Evolutionary conservation across 2,888 invertebrate genomes (phyloP), one percentile per base, ranked within the genome.

Genomic region (Salpingus planirostris): DNA sequence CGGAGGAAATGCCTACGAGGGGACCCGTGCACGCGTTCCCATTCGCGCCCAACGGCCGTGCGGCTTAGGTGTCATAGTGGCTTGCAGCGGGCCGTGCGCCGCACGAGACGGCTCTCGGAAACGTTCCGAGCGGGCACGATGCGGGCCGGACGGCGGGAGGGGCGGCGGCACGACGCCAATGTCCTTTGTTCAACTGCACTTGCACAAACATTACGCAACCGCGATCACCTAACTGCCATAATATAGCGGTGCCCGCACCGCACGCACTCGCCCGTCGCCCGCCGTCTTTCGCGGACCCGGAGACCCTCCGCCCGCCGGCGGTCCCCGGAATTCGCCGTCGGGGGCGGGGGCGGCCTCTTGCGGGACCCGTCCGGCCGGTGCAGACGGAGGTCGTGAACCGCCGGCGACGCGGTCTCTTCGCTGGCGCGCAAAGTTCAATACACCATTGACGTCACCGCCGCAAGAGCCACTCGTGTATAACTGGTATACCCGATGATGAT

Each of bases 161-260:
- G 68, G 66, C 62, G 69, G 69, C 69, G 68, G 65, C 22, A 18
- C 29, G 11, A 24, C 65, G 42, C 33, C 43, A 46, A 50, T 41
- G 50, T 54, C 54, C 54, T 57, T 59, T 57, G 58, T 59, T 55
- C 52, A 48, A 53, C 47, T 57, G 57, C 57, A 58, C 57, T 57
- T 58, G 59, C 57, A 59, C 54, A 54, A 54, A 52, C 52, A 51
- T 59, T 59, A 58, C 55, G 56, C 51, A 59, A 59, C 46, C 42
- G 33, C 30, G 36, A 21, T 15, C 7, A 13, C 24, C 25, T n/a
- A 8, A 18, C 11, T 18, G 13, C 22, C 26, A 21, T 24, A n/a
- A n/a, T n/a, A n/a, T n/a, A 25, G 31, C 31, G 26, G 31, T 31
- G 23, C 15, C 8, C 15, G 12, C 24, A 11, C 24, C 18, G 18